Base-by-base conservation (phyloP, 2,797 vertebrate species). In the Gallinago nigripennis region DNA sequence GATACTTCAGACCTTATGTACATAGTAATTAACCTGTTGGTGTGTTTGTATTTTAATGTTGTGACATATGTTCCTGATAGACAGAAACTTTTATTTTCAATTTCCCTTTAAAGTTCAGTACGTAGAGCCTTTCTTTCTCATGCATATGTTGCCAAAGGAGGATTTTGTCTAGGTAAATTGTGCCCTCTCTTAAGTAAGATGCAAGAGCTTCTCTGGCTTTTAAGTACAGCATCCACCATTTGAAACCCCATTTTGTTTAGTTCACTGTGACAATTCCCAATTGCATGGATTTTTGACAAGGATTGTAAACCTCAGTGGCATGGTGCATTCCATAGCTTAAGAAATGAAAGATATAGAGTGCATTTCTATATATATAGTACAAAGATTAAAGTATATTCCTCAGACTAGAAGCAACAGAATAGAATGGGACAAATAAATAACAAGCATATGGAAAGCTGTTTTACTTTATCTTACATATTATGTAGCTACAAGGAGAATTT, bases 131-230 rank as follows among this genome's bases (percentile, higher is more conserved):
- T 60, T 58, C 57, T 91, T 86, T 92, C 72, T 41, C 41, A 51
- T 18, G 50, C 76, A 54, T 79, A 50, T 82, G 65, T 72, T 92
- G 65, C 72, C 73, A 91, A 57, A 56, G 33, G 39, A 94, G 85
- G 57, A 87, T 93, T 96, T 92, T 92, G 53, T 83, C n/a, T 64
- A 75, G 92, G 79, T 96, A 91, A 96, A 92, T 96, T 89, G 77
- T 50, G 51, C 30, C 46, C 61, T 91, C 76, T 93, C 82, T 91
- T 91, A 88, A 92, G 76, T 43, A 86, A 86, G 86, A 91, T 91
- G 77, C 76, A 90, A 87, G 85, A 95, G 69, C 75, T 93, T 92
- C 76, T 91, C 69, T 0, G 14, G 41, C 82, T 94, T 61, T 95
- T 83, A 94, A 94, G 83, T 84, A 23, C 88, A 91, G 89, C 76